phyloP scores from a whole-genome alignment of 1,140 invertebrate genomes.

The Drosophila sproati region DNA sequence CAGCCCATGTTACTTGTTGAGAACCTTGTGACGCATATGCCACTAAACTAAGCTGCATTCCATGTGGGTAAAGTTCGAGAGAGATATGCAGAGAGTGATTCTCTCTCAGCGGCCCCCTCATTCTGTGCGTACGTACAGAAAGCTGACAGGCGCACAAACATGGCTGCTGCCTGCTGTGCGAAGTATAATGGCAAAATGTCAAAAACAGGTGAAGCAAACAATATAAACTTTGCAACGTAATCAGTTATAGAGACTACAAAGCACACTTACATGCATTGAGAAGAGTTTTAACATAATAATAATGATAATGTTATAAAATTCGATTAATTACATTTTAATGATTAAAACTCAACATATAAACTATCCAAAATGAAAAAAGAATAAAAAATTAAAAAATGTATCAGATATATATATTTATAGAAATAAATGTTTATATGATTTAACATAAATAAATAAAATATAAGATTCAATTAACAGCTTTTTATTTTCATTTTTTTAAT shows the following conservation, averaged over 20 bases:
- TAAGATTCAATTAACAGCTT: too few species aligned
- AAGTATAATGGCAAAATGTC: conserved; percentile 75
- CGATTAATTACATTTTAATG: neutral
- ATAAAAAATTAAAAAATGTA: too few species aligned
- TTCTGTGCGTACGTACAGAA: neutral
- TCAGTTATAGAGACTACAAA: neutral
- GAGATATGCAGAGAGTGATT: neutral
- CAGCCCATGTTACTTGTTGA: conserved; percentile 30
- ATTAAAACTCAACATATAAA: too few species aligned
- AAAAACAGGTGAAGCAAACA: conserved; percentile 67
- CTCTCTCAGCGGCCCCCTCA: neutral
- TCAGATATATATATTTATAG: too few species aligned
- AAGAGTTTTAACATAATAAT: neutral
- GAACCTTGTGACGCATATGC: conserved; percentile 41
- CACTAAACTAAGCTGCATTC: conserved; percentile 7
- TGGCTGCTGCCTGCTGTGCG: conserved; percentile 71
- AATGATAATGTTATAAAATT: neutral
- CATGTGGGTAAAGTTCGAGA: neutral
- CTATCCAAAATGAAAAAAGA: too few species aligned
- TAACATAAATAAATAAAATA: too few species aligned
- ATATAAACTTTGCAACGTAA: neutral
- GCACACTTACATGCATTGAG: conserved; percentile 9
- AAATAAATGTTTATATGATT: too few species aligned
- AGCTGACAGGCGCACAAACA: conserved; percentile 51
- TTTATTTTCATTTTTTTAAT: too few species aligned